A percentile compares a stretch with the other conserved stretches of the same genome.
phyloP scores from a whole-genome alignment of 2,797 vertebrate species.

The Aldrovandia affinis region DNA sequence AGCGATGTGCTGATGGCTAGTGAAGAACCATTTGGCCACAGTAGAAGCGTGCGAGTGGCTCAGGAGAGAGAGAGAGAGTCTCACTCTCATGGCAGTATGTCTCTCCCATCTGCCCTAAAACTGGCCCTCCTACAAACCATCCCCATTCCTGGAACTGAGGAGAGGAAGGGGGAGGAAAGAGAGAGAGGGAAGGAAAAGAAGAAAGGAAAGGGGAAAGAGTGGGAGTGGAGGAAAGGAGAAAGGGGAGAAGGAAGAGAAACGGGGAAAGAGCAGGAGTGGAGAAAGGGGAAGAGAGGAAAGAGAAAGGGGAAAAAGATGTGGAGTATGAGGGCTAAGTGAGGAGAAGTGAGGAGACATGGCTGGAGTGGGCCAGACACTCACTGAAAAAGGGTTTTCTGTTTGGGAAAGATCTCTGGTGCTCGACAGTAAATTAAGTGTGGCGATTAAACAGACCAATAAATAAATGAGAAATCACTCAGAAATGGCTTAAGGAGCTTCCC shows the following conservation, averaged over 20 bases:
- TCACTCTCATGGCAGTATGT: no score
- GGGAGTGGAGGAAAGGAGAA: neutral
- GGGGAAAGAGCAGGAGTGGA: neutral
- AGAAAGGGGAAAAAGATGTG: neutral
- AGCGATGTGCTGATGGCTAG: no score
- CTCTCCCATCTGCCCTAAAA: no score
- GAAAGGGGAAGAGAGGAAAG: neutral
- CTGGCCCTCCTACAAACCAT: no score
- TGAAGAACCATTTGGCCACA: no score
- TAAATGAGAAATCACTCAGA: slow-evolving; percentile 66
- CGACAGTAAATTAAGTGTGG: slow-evolving; percentile 75
- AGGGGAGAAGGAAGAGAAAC: neutral
- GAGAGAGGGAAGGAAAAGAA: neutral
- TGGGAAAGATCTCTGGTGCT: slow-evolving; percentile 75
- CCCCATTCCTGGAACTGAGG: no score
- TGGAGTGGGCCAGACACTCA: neutral
- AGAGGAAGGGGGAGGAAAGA: no score
- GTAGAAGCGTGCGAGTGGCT: no score
- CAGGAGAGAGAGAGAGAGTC: neutral
- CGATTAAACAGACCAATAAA: slow-evolving; percentile 73
- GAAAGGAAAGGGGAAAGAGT: neutral
- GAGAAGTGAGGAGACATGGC: neutral
- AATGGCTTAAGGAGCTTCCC: slow-evolving; percentile 62
- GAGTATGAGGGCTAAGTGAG: neutral
- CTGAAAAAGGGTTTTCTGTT: slow-evolving; percentile 46